These are phyloP conservation scores for Eueides isabella DNA, from an alignment of 1,140 invertebrate genomes.

Conservation along the genomic window DNA sequence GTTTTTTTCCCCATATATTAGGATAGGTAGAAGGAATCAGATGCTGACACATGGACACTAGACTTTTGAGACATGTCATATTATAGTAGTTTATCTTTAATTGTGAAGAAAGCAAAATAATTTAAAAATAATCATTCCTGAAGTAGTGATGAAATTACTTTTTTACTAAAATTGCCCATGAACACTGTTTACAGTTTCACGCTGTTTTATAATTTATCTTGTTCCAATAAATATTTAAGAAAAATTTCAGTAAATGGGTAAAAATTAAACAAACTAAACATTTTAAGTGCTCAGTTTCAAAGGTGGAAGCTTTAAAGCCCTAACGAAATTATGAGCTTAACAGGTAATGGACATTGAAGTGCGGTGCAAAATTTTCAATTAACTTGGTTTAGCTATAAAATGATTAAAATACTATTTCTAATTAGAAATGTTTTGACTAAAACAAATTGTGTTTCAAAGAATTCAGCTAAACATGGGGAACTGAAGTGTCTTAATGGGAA, in stretches of 20 bases:
- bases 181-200: background rate
- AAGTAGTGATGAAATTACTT: too few relatives aligned
- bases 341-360: conserved; percentile 5
- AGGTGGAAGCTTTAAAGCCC: background rate
- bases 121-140: too few relatives aligned
- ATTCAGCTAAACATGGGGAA: too few relatives aligned
- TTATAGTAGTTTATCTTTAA: too few relatives aligned
- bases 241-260: background rate
- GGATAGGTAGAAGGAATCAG: too few relatives aligned
- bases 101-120: too few relatives aligned
- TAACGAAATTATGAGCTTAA: conserved; percentile 6
- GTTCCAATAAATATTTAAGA: too few relatives aligned
- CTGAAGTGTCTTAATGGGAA: too few relatives aligned
- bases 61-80: too few relatives aligned
- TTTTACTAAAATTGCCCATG: background rate
- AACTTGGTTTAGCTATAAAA: conserved; percentile 1
- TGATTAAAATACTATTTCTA: background rate
- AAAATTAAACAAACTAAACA: background rate
- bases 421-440: background rate
- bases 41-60: too few relatives aligned
- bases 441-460: background rate
- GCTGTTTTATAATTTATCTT: too few relatives aligned
- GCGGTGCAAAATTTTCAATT: conserved; percentile 2
- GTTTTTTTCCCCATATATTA: too few relatives aligned
- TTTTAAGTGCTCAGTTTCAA: background rate